Conservation (phyloP, 2,113 vertebrate species). For the Dermatemys mawii region DNA sequence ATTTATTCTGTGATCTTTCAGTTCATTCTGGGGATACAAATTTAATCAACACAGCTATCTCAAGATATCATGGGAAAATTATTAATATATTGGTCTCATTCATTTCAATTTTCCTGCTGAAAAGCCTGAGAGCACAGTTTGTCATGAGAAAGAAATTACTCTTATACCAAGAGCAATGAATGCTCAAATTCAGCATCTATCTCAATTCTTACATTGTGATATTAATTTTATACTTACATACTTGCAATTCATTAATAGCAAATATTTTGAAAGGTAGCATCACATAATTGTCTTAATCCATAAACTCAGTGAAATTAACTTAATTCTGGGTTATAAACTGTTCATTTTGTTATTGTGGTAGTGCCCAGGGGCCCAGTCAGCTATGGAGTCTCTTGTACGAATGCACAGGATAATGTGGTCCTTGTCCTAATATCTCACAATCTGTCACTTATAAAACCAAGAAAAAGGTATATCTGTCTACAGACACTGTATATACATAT, state of each 20-base stretch:
- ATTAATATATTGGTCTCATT: not conserved
- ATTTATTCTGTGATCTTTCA: not conserved
- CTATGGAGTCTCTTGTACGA: not conserved
- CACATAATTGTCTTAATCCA: not conserved
- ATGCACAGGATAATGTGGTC: not conserved
- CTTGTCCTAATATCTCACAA: not conserved
- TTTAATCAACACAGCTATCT: not conserved
- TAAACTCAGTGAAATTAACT: not conserved
- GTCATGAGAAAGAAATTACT: not conserved
- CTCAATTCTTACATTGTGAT: not conserved
- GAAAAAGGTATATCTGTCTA: not conserved
- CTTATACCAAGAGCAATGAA: not conserved
- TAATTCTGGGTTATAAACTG: not conserved
- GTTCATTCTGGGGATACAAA: not conserved
- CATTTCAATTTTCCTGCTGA: not conserved
- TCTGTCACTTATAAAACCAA: not conserved
- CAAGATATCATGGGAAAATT: not conserved
- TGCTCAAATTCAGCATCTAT: not conserved
- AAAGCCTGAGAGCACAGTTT: not conserved
- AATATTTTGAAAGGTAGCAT: not conserved
- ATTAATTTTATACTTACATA: not conserved
- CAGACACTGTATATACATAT: not conserved
- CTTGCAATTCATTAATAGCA: not conserved
- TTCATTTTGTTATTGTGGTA: not conserved
- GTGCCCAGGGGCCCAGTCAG: not conserved